Evolutionary conservation across 2,888 invertebrate genomes (phyloP).

Genomic region (Axea sp.): DNA sequence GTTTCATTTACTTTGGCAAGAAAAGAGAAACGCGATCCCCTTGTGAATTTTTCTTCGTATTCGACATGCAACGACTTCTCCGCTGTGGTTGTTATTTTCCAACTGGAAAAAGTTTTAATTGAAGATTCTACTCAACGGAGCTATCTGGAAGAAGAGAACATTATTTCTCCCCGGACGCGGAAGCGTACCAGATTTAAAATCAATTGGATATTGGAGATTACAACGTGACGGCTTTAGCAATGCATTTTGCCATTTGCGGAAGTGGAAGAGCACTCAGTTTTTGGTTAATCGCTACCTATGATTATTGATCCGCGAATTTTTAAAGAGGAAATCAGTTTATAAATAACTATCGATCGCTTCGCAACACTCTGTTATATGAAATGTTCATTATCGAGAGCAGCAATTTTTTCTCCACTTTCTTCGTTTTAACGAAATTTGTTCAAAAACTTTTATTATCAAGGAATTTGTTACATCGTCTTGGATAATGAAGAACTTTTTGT

Average conservation of each 20-base stretch:
- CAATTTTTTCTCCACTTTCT: slow-evolving; percentile 4
- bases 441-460: slow-evolving; percentile 26
- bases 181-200: slow-evolving; percentile 73
- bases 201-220: slow-evolving; percentile 75
- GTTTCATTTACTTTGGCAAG: slow-evolving; percentile 60
- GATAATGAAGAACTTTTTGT: slow-evolving; percentile 22
- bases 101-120: slow-evolving; percentile 73
- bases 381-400: slow-evolving; percentile 12
- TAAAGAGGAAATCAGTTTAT: slow-evolving; percentile 48
- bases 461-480: slow-evolving; percentile 17
- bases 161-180: slow-evolving; percentile 67
- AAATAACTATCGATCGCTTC: slow-evolving; percentile 43
- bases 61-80: slow-evolving; percentile 66
- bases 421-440: slow-evolving; percentile 2
- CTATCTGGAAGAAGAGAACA: slow-evolving; percentile 63
- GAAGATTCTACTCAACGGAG: slow-evolving; percentile 69
- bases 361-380: background rate
- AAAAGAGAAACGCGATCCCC: slow-evolving; percentile 62
- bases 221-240: slow-evolving; percentile 74
- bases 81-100: slow-evolving; percentile 69
- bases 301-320: slow-evolving; percentile 41
- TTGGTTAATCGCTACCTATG: slow-evolving; percentile 41
- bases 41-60: slow-evolving; percentile 68
- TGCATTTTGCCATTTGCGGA: slow-evolving; percentile 56
- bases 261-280: slow-evolving; percentile 32